These are phyloP conservation scores for Tokudaia muenninki DNA, from an alignment of 2,797 vertebrate genomes.

Conservation along the genomic window DNA sequence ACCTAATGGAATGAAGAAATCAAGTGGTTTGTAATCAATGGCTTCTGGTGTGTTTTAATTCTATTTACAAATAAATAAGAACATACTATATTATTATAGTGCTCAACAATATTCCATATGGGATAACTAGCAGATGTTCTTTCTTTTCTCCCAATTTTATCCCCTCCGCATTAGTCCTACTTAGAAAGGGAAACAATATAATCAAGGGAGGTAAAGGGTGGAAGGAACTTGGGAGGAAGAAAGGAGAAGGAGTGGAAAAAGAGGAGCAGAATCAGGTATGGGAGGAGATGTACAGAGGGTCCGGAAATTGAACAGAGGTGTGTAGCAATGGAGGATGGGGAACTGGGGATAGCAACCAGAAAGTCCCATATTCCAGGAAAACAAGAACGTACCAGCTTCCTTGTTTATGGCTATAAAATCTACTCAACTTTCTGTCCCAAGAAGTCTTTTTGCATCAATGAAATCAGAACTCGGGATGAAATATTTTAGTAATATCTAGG, in stretches of 20 bases:
- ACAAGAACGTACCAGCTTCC: neutral
- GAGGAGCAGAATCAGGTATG: too few relatives aligned
- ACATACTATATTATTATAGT: neutral
- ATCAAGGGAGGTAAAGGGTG: too few relatives aligned
- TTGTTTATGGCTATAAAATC: neutral
- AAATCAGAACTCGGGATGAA: neutral
- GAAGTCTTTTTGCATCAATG: neutral
- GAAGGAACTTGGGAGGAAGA: too few relatives aligned
- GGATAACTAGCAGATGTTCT: neutral
- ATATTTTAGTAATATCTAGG: neutral
- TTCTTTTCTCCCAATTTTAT: neutral
- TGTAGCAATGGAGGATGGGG: too few relatives aligned
- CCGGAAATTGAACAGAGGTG: too few relatives aligned
- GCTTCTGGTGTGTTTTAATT: conserved; percentile 53
- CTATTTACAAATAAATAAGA: conserved; percentile 78
- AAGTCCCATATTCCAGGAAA: too few relatives aligned
- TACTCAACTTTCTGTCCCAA: neutral
- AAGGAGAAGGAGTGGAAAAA: too few relatives aligned
- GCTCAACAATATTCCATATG: neutral
- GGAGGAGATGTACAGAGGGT: too few relatives aligned
- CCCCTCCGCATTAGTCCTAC: too few relatives aligned
- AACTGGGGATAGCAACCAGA: too few relatives aligned
- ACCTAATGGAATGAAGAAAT: conserved; percentile 65
- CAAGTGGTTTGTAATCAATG: conserved; percentile 78
- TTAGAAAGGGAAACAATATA: too few relatives aligned